A percentile compares a stretch with the other conserved stretches of the same genome.
phyloP scores from a whole-genome alignment of 2,888 invertebrate species.

The Deilephila elpenor region DNA sequence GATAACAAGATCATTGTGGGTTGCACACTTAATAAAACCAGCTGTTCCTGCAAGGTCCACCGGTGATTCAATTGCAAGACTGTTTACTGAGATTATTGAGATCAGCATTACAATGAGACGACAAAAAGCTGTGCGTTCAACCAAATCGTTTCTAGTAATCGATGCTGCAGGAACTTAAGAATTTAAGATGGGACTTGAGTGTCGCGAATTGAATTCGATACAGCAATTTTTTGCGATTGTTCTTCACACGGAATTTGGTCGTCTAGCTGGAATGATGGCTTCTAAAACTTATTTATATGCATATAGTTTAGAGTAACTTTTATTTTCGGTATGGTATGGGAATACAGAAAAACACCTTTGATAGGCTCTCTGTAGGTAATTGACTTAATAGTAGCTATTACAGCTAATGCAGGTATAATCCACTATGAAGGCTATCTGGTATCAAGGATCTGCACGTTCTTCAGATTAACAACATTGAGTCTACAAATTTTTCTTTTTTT shows the following conservation, averaged over 20 bases:
- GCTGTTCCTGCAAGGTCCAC: conserved; percentile 19
- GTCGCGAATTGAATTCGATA: conserved; percentile 18
- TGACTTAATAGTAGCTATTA: background rate
- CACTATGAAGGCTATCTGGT: background rate
- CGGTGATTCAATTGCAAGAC: conserved; percentile 7
- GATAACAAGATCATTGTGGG: conserved; percentile 18
- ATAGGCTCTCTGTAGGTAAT: background rate
- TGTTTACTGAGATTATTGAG: conserved; percentile 23
- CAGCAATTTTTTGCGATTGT: conserved; percentile 18
- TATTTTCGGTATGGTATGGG: background rate
- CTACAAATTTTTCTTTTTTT: conserved; percentile 1
- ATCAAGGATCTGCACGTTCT: conserved; percentile 9
- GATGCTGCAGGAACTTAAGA: conserved; percentile 4
- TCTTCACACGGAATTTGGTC: conserved; percentile 5
- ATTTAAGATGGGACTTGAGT: conserved; percentile 20
- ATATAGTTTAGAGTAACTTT: background rate
- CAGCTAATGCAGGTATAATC: background rate
- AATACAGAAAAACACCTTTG: too few relatives aligned
- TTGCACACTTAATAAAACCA: conserved; percentile 16
- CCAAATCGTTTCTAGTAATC: conserved; percentile 19
- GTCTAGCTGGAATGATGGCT: conserved; percentile 2
- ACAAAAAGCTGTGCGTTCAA: conserved; percentile 21
- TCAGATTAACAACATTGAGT: background rate
- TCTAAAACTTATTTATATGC: background rate
- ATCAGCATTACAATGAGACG: conserved; percentile 9